These are phyloP conservation scores for Drosophila lowei DNA, from an alignment of 1,140 invertebrate genomes.

Conservation along the genomic window DNA sequence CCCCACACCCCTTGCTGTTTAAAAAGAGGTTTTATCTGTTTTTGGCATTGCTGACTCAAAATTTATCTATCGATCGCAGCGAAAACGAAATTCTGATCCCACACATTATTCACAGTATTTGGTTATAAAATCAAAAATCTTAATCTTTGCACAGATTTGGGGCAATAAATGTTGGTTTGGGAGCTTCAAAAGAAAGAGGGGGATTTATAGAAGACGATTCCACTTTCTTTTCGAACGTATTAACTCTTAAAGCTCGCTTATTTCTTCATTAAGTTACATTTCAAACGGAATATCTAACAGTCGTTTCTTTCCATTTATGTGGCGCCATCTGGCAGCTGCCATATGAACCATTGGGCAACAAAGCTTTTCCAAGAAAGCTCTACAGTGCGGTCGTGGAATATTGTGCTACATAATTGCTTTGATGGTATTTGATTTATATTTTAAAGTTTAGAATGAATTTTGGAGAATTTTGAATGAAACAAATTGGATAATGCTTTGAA, in stretches of 20 bases:
- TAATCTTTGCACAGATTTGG: no score
- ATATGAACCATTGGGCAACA: neutral
- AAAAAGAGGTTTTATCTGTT: slow-evolving; percentile 29
- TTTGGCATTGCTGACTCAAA: slow-evolving; percentile 49
- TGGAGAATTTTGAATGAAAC: neutral
- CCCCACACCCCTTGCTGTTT: slow-evolving; percentile 13
- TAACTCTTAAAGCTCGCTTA: slow-evolving; percentile 4
- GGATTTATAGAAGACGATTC: slow-evolving; percentile 1
- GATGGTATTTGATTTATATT: no score
- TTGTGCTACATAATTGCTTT: no score
- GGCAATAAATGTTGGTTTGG: no score
- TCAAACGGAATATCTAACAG: no score
- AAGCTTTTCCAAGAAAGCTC: slow-evolving; percentile 32
- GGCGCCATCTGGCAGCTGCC: slow-evolving; percentile 10
- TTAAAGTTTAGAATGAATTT: neutral
- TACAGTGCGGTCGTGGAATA: slow-evolving; percentile 16
- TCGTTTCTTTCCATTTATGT: neutral
- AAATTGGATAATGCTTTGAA: neutral
- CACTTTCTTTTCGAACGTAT: slow-evolving; percentile 4
- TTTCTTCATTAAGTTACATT: no score
- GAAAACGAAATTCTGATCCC: slow-evolving; percentile 20
- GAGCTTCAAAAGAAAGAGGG: no score
- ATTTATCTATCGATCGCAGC: slow-evolving; percentile 55
- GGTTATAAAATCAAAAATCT: no score
- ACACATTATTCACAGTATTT: neutral